Conservation (phyloP, 1,140 invertebrate species). For the Dendroctonus ponderosae region DNA sequence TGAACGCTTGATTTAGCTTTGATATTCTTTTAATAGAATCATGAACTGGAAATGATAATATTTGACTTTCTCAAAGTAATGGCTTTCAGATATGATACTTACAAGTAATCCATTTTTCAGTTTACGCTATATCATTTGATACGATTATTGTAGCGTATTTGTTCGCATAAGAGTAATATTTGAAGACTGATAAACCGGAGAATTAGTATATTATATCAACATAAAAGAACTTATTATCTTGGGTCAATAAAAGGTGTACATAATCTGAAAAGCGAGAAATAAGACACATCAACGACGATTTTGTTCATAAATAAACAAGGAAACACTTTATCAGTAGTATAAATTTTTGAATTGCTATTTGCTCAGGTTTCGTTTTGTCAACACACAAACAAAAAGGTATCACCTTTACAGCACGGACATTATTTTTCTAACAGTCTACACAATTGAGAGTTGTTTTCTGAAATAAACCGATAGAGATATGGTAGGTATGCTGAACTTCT, state of each 20-base stretch:
- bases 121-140: too few relatives aligned
- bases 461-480: background rate
- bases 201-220: slow-evolving; percentile 35
- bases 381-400: slow-evolving; percentile 32
- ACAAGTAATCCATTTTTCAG: too few relatives aligned
- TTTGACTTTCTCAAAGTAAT: too few relatives aligned
- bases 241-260: slow-evolving; percentile 35
- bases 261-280: slow-evolving; percentile 32
- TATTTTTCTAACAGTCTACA: slow-evolving; percentile 19
- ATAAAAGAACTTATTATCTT: slow-evolving; percentile 35
- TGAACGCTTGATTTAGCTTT: too few relatives aligned
- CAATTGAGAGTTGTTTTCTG: slow-evolving; percentile 23
- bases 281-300: slow-evolving; percentile 28
- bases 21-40: too few relatives aligned
- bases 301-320: slow-evolving; percentile 32
- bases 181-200: slow-evolving; percentile 30
- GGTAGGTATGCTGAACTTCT: too few relatives aligned
- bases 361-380: slow-evolving; percentile 31
- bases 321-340: slow-evolving; percentile 35
- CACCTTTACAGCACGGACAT: slow-evolving; percentile 26
- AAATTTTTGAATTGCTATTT: slow-evolving; percentile 32
- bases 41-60: too few relatives aligned
- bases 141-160: slow-evolving; percentile 3
- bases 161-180: slow-evolving; percentile 31
- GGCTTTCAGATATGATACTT: too few relatives aligned